Base-by-base conservation (phyloP, 2,797 vertebrate species). In the Momotus momota region DNA sequence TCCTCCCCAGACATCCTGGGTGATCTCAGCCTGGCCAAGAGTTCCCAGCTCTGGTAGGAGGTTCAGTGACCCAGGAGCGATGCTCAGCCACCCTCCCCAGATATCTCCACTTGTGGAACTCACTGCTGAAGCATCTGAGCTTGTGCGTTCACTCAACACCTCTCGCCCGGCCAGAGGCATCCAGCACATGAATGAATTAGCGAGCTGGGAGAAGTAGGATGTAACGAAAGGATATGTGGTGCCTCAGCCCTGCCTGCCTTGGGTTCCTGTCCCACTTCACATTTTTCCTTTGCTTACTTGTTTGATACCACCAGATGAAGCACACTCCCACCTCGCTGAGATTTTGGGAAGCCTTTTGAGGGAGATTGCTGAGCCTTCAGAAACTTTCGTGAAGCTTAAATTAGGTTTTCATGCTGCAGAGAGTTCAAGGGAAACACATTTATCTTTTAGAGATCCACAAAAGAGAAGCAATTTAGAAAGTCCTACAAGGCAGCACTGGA, bases 401-500 rank as follows among this genome's bases (percentile, higher is more conserved):
- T 80, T 66, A 66, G 74, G 55, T 94, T 70, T 69, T 73, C 64
- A 35, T 19, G 91, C 87, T 64, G 91, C 67, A 70, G 67, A 73
- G 71, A 60, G 35, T 35, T 62, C 64, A 64, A 52, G 67, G 67
- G 81, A 81, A 81, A 26, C 43, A 25, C 89, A 67, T 77, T 70
- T 40, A 31, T 82, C 89, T 82, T 49, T 69, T 4, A 7, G 61
- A 79, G 81, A 66, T 2, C n/a, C 17, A 43, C 7, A 1, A 26
- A 54, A 52, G 38, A 57, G 67, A 33, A 81, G 58, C 21, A 12
- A 10, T 51, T 77, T 23, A 20, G 73, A 26, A 9, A 91, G 82
- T 7, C 40, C 10, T 0, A 0, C 0, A 8, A 62, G 48, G 1
- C 10, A 7, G 41, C 3, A 0, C 45, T 6, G 1, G 0, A 3